Conservation (phyloP, 2,113 vertebrate genomes). For the Struthio camelus region DNA sequence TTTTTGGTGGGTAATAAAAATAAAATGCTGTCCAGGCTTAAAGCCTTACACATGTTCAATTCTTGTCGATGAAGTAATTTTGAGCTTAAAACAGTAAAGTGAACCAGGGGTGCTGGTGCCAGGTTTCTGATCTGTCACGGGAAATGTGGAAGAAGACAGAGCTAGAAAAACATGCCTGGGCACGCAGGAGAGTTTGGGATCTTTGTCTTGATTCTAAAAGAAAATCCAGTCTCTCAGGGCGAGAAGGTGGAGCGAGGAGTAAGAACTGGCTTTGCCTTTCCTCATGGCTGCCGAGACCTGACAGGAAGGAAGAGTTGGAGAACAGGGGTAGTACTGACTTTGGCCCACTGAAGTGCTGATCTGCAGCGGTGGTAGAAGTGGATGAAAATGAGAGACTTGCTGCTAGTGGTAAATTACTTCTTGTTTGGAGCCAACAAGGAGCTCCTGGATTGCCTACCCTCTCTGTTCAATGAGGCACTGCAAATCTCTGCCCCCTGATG, state of each 20-base stretch:
- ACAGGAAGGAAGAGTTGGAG: neutral
- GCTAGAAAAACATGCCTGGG: neutral
- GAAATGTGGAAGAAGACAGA: neutral
- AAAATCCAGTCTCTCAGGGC: neutral
- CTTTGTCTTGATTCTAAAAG: neutral
- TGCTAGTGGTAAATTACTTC: neutral
- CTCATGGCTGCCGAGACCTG: neutral
- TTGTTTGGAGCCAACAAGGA: neutral
- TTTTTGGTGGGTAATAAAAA: slow-evolving; percentile 58
- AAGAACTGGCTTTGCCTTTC: neutral
- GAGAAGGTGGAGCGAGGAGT: neutral
- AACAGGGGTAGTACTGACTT: neutral
- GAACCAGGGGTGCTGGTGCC: neutral
- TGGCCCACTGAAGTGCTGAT: neutral
- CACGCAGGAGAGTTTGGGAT: neutral
- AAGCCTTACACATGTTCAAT: neutral
- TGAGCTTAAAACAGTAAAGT: neutral
- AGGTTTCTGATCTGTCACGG: neutral
- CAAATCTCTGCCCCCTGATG: neutral
- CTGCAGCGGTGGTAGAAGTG: neutral
- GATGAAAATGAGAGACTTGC: neutral
- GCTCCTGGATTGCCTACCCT: neutral
- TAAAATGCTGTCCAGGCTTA: slow-evolving; percentile 34
- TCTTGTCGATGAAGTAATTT: slow-evolving; percentile 27
- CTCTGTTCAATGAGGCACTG: fast-evolving